Conservation (phyloP, 2,113 vertebrate genomes). For the Solea senegalensis region DNA sequence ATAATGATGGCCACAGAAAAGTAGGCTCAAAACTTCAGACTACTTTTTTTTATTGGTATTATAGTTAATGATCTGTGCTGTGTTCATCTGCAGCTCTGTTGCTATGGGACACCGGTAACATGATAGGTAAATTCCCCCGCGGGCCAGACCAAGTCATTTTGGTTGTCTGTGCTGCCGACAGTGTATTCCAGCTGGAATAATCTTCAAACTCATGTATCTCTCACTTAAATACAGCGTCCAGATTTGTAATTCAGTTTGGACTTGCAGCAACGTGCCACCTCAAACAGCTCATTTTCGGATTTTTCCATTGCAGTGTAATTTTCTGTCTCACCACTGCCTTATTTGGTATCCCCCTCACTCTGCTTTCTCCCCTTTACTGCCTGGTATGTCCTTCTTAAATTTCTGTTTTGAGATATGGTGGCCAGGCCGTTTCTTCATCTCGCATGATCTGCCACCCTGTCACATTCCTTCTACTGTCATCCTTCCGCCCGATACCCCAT, state of each 20-base stretch:
- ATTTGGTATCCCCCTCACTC: slow-evolving; percentile 25
- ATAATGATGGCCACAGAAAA: no score
- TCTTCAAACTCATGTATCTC: not conserved
- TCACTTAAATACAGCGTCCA: not conserved
- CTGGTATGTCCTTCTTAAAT: slow-evolving; percentile 1
- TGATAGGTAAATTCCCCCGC: no score
- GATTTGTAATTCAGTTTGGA: slow-evolving; percentile 1
- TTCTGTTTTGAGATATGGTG: slow-evolving; percentile 2
- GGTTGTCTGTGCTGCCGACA: no score
- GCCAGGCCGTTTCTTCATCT: slow-evolving; percentile 33
- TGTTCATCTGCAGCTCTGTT: no score
- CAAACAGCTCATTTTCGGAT: not conserved
- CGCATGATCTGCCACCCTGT: slow-evolving; percentile 1
- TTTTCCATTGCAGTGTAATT: slow-evolving; percentile 3
- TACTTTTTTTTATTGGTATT: no score
- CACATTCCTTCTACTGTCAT: slow-evolving; percentile 22
- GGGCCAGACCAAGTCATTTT: no score
- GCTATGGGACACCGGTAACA: no score
- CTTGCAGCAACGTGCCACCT: not conserved
- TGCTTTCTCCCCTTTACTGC: not conserved
- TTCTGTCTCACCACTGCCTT: slow-evolving; percentile 11
- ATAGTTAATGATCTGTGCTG: no score
- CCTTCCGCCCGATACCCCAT: slow-evolving; percentile 35
- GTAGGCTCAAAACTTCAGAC: no score
- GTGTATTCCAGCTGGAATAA: not conserved